phyloP scores from a whole-genome alignment of 1,140 invertebrate genomes.

The Drosophila setifemur region DNA sequence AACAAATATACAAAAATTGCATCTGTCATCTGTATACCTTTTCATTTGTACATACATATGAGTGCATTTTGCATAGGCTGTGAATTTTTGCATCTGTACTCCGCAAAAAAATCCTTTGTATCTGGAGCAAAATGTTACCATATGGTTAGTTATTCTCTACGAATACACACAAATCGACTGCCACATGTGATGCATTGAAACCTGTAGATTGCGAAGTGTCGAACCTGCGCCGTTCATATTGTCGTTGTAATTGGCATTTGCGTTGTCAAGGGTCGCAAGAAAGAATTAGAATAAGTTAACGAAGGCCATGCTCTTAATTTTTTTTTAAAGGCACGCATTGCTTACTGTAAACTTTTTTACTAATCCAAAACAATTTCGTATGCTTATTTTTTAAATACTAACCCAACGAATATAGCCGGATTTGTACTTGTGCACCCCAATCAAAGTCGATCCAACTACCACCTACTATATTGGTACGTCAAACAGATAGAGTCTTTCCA shows the following conservation, averaged over 20 bases:
- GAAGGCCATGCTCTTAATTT: slow-evolving; percentile 1
- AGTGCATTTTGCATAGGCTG: neutral
- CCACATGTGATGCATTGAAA: slow-evolving; percentile 27
- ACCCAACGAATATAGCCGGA: slow-evolving; percentile 86
- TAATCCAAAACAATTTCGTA: slow-evolving; percentile 9
- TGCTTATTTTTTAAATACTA: slow-evolving; percentile 24
- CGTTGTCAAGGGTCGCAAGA: slow-evolving; percentile 21
- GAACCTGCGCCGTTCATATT: slow-evolving; percentile 26
- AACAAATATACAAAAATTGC: neutral
- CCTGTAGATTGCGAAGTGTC: slow-evolving; percentile 41
- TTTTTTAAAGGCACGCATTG: no score
- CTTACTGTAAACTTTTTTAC: slow-evolving; percentile 8
- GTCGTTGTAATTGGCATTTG: neutral
- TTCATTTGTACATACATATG: no score
- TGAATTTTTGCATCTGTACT: neutral
- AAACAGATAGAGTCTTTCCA: neutral
- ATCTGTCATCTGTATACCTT: no score
- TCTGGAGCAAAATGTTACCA: slow-evolving; percentile 6
- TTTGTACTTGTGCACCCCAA: slow-evolving; percentile 92
- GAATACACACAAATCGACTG: slow-evolving; percentile 30
- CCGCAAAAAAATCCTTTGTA: neutral
- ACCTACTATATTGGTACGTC: slow-evolving; percentile 90
- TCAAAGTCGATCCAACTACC: slow-evolving; percentile 87
- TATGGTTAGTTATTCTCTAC: slow-evolving; percentile 6
- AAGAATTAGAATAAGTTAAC: neutral